Base-by-base conservation (phyloP, 1,140 invertebrate species). In the Ceratina japonica region DNA sequence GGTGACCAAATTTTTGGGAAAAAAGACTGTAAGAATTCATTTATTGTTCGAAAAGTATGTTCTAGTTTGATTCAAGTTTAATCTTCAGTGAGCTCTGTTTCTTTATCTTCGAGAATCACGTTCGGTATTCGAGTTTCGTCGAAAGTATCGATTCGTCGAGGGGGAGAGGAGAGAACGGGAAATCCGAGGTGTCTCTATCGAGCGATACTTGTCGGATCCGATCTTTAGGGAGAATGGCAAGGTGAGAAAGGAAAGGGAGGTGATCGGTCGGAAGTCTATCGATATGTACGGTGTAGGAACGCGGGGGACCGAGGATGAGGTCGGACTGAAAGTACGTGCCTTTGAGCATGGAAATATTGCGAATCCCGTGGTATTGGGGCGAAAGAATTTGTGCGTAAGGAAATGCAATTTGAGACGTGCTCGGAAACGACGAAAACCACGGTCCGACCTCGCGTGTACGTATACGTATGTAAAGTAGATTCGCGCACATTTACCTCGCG, bases 341-440 rank as follows among this genome's bases (percentile, higher is more conserved):
- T 80, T 80, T 71, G 75, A 77, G 56, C 24, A 27, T 75, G 83
- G 69, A 82, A 85, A 79, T 85, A 77, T 82, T 64, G 79, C 71
- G 68, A 84, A 84, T 81, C 61, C 65, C 24, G 61, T 51, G 49
- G 31, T 79, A 75, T 76, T 64, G 68, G 66, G 49, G 51, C 10
- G 58, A 24, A 84, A 71, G 75, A 82, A 76, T 84, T 84, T 75
- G 79, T 75, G 75, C 66, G 74, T 79, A 71, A 68, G 65, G 66
- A 75, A 75, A 81, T 62, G 80, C 65, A 81, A 81, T 83, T 85
- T 54, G 66, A 71, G 72, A 79, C 75, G 75, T 76, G 82, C 58
- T 20, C n/a, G 58, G 75, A 80, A 83, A 75, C 70, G 56, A 24
- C 31, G 65, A 75, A 52, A 76, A 49, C 59, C 20, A 65, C 5